phyloP scores from a whole-genome alignment of 2,113 vertebrate species.

The Proteles cristata region DNA sequence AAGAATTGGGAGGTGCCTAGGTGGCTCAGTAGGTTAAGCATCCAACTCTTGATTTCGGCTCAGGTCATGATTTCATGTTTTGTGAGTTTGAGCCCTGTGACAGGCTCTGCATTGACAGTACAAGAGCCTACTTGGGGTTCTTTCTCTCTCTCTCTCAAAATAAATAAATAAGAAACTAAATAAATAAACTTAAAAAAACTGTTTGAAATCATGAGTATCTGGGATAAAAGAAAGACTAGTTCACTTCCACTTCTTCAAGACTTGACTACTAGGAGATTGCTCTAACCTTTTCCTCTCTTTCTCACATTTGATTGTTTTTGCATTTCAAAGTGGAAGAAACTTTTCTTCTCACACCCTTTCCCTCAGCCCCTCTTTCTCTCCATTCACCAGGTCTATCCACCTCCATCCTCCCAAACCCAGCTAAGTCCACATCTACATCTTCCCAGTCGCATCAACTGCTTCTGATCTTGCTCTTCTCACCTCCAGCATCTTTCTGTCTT shows the following conservation, averaged over 20 bases:
- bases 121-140: no score
- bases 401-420: not conserved
- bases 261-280: not conserved
- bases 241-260: not conserved
- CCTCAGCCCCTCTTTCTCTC: not conserved
- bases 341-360: not conserved
- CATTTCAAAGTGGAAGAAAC: not conserved
- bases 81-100: no score
- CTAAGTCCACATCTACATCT: not conserved
- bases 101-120: no score
- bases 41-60: no score
- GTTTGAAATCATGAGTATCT: not conserved
- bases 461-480: not conserved
- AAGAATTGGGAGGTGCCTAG: not conserved
- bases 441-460: not conserved
- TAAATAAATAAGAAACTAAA: no score
- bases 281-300: not conserved
- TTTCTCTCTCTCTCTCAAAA: no score
- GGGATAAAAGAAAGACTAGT: not conserved
- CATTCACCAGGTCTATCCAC: rapidly evolving
- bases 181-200: not conserved
- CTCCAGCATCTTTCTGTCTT: not conserved
- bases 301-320: not conserved
- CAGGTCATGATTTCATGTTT: no score
- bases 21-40: no score